Evolutionary conservation across 2,888 invertebrate genomes (phyloP).

Genomic region (Caenorhabditis sp.): DNA sequence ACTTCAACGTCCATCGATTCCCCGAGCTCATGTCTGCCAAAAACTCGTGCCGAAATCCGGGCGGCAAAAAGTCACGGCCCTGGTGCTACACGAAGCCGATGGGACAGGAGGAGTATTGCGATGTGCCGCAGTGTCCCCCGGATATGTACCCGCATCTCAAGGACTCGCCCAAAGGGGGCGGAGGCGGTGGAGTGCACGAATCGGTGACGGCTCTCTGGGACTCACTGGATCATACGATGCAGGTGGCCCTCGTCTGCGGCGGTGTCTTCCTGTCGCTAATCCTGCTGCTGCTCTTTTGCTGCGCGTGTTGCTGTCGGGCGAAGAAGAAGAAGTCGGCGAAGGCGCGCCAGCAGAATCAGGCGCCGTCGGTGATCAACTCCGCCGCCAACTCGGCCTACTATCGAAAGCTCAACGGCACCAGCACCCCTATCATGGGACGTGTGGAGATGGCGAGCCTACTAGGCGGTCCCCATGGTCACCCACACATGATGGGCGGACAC

Average conservation of each 20-base stretch:
- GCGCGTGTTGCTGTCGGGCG: conserved; percentile 80
- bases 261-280: conserved; percentile 76
- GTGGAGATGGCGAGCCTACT: conserved; percentile 78
- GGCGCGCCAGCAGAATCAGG: conserved; percentile 51
- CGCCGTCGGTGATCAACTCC: conserved; percentile 68
- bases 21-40: conserved; percentile 91
- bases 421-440: conserved; percentile 75
- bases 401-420: conserved; percentile 90
- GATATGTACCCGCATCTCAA: conserved; percentile 71
- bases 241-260: conserved; percentile 76
- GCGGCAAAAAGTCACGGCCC: conserved; percentile 85
- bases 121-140: conserved; percentile 85
- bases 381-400: conserved; percentile 82
- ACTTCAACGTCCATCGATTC: conserved; percentile 87
- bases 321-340: conserved; percentile 69
- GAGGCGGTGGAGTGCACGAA: conserved; percentile 54
- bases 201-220: conserved; percentile 75
- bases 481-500: conserved; percentile 87
- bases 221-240: conserved; percentile 75
- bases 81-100: conserved; percentile 73
- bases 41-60: conserved; percentile 91
- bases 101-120: conserved; percentile 90
- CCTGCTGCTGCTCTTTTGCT: conserved; percentile 78
- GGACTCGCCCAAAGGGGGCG: conserved; percentile 12
- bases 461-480: conserved; percentile 85